phyloP scores from a whole-genome alignment of 2,113 vertebrate species.

The Pelmatolapia mariae region DNA sequence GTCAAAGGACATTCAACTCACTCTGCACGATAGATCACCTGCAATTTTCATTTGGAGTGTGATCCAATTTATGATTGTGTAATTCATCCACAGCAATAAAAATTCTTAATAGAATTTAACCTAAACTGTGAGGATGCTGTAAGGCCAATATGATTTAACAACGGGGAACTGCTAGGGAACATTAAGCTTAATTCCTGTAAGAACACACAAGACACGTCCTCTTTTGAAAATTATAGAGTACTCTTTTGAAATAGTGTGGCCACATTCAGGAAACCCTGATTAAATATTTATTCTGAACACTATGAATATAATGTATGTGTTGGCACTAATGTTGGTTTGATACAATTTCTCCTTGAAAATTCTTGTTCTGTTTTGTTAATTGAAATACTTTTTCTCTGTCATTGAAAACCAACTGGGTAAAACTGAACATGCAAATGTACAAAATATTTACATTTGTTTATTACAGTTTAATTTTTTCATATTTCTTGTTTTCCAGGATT shows the following conservation, averaged over 20 bases:
- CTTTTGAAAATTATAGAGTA: neutral
- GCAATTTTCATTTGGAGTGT: neutral
- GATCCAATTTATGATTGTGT: neutral
- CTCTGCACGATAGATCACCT: neutral
- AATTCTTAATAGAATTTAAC: neutral
- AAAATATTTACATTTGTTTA: neutral
- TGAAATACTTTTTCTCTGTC: neutral
- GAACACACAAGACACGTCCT: neutral
- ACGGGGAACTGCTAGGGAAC: neutral
- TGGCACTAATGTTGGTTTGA: neutral
- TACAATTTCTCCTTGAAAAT: neutral
- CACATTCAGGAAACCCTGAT: neutral
- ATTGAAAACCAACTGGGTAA: neutral
- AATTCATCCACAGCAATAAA: conserved; percentile 3
- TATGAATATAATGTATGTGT: neutral
- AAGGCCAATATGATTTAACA: neutral
- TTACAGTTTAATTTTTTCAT: neutral
- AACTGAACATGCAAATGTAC: neutral
- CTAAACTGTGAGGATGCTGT: neutral
- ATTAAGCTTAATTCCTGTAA: neutral
- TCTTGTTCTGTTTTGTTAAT: neutral
- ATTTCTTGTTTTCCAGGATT: neutral
- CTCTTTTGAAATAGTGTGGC: neutral
- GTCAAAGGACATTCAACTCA: neutral
- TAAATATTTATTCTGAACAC: neutral